Percentiles rank a stretch among this genome's conserved stretches.
phyloP scores from a whole-genome alignment of 2,113 vertebrate species.

The Syrmaticus mikado region DNA sequence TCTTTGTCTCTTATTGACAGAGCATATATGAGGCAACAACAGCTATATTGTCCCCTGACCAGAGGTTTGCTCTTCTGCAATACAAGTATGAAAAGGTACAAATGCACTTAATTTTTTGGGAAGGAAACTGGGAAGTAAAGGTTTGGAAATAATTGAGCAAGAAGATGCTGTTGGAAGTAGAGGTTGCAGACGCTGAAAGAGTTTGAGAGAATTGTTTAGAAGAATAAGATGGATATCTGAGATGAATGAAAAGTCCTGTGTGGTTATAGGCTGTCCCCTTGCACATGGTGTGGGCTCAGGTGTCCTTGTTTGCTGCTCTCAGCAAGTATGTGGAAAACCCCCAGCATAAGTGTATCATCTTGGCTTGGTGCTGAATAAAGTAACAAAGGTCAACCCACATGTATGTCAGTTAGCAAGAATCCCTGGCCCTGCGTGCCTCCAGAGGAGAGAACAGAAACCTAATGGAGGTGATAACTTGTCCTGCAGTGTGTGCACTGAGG shows the following conservation, averaged over 20 bases:
- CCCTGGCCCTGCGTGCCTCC: neutral
- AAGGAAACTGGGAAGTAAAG: neutral
- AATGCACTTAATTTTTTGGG: neutral
- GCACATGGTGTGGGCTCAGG: neutral
- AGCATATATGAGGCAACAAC: constrained; percentile 61
- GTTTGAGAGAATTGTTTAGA: neutral
- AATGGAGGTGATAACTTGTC: neutral
- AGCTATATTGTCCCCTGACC: constrained; percentile 75
- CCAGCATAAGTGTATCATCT: neutral
- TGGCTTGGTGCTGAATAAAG: neutral
- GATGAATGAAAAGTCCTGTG: constrained; percentile 1
- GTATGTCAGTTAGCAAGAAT: neutral
- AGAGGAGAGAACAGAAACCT: neutral
- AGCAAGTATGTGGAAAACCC: neutral
- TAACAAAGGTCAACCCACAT: neutral
- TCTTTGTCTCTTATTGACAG: constrained; percentile 66
- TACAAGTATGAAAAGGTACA: constrained; percentile 80
- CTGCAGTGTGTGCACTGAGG: neutral
- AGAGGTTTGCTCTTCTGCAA: constrained; percentile 76
- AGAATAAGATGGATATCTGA: neutral
- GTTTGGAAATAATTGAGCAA: neutral
- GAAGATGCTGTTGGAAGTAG: neutral
- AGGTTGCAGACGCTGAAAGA: neutral
- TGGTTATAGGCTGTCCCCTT: neutral
- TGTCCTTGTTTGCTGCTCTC: neutral